Evolutionary conservation across 2,888 invertebrate genomes (phyloP).

Genomic region (Hetaerina titia): DNA sequence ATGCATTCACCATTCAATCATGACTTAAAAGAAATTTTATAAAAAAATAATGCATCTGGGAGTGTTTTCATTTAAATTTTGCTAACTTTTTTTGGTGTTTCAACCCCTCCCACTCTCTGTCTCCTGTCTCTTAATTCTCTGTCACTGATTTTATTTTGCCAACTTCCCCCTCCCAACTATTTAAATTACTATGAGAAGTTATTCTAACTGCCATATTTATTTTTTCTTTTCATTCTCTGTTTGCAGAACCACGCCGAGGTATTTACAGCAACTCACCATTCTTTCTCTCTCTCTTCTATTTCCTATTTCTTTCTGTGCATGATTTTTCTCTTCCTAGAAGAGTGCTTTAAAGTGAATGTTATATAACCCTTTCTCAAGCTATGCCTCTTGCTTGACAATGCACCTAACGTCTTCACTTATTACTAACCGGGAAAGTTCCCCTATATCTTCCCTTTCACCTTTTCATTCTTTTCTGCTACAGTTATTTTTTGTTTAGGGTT

Average conservation of each 20-base stretch:
- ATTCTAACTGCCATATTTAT: slow-evolving; percentile 67
- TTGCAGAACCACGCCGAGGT: slow-evolving; percentile 70
- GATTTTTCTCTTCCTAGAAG: slow-evolving; percentile 57
- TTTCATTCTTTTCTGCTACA: slow-evolving; percentile 38
- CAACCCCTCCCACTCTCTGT: slow-evolving; percentile 52
- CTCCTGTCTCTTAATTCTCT: slow-evolving; percentile 61
- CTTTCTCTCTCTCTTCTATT: slow-evolving; percentile 60
- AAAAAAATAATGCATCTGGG: slow-evolving; percentile 26
- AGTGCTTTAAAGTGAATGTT: slow-evolving; percentile 52
- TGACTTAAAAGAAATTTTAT: not conserved
- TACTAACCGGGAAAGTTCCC: slow-evolving; percentile 30
- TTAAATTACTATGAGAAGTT: slow-evolving; percentile 51
- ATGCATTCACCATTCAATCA: slow-evolving; percentile 32
- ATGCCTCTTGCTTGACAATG: slow-evolving; percentile 36
- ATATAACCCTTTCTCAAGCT: slow-evolving; percentile 34
- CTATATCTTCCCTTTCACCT: not conserved
- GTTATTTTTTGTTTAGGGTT: not conserved
- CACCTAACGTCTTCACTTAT: slow-evolving; percentile 12
- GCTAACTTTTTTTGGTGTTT: slow-evolving; percentile 54
- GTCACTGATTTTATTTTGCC: slow-evolving; percentile 67
- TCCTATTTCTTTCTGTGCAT: slow-evolving; percentile 64
- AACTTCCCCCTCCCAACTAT: slow-evolving; percentile 23
- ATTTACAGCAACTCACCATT: slow-evolving; percentile 67
- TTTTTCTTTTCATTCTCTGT: slow-evolving; percentile 68
- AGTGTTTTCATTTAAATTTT: slow-evolving; percentile 65